Percentiles rank a stretch among this genome's conserved stretches.
phyloP scores from a whole-genome alignment of 2,888 invertebrate species.

The Auanema freiburgensis region DNA sequence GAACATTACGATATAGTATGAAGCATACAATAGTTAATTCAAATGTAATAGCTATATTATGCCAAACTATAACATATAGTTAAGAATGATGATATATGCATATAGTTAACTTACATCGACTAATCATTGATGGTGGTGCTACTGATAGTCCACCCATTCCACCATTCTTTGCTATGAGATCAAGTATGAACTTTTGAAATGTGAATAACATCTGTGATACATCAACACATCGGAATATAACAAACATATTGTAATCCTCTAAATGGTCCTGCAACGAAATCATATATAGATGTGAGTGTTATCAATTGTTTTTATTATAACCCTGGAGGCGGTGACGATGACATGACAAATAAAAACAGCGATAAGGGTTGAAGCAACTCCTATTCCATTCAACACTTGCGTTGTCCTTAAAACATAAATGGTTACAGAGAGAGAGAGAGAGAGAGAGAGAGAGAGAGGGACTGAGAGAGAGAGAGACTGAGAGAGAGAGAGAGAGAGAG shows the following conservation, averaged over 20 bases:
- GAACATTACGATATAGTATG: slow-evolving; percentile 17
- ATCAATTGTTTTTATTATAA: neutral
- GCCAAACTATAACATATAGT: slow-evolving; percentile 21
- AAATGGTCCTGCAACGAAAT: slow-evolving; percentile 21
- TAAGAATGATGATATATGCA: neutral
- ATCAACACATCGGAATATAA: slow-evolving; percentile 24
- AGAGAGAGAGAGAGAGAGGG: neutral
- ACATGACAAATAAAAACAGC: slow-evolving; percentile 24
- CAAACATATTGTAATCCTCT: slow-evolving; percentile 23
- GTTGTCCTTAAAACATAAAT: slow-evolving; percentile 12
- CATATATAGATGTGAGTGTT: neutral
- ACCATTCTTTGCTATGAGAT: slow-evolving; percentile 23
- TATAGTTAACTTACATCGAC: slow-evolving; percentile 19
- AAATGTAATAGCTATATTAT: slow-evolving; percentile 27
- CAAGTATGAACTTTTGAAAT: slow-evolving; percentile 24
- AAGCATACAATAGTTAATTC: slow-evolving; percentile 19
- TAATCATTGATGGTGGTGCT: slow-evolving; percentile 21
- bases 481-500: neutral
- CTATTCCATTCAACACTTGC: slow-evolving; percentile 25
- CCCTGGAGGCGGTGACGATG: slow-evolving; percentile 16
- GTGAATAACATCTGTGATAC: slow-evolving; percentile 24
- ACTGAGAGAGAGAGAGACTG: neutral
- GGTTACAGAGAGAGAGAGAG: neutral
- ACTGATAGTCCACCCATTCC: slow-evolving; percentile 22
- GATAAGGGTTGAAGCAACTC: slow-evolving; percentile 22